These are phyloP conservation scores for Mico argentatus DNA, from an alignment of 2,797 vertebrate genomes.

Conservation along the genomic window DNA sequence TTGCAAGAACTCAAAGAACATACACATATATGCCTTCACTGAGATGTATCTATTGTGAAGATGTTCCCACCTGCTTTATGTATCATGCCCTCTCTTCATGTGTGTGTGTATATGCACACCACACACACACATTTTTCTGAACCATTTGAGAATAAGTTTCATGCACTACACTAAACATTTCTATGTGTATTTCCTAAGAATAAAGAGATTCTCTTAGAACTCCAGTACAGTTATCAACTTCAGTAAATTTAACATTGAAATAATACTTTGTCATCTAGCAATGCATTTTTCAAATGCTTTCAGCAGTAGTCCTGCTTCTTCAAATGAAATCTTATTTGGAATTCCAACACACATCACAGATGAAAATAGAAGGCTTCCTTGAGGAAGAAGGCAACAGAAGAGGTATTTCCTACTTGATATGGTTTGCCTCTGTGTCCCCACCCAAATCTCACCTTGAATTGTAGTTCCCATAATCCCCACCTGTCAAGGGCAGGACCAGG, in stretches of 20 bases:
- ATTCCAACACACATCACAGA: background rate
- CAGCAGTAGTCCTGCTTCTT: background rate
- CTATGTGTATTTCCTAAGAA: background rate
- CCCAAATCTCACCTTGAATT: background rate
- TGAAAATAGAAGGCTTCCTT: background rate
- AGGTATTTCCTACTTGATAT: background rate
- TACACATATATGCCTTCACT: background rate
- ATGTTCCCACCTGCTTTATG: background rate
- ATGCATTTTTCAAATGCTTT: background rate
- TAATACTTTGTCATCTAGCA: background rate
- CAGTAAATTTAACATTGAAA: background rate
- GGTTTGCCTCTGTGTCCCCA: background rate
- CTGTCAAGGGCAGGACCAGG: background rate
- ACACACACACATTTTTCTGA: background rate
- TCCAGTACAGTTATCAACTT: background rate
- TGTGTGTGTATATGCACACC: background rate
- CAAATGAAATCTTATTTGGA: background rate
- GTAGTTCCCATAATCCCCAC: background rate
- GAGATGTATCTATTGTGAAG: background rate
- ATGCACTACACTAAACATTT: background rate
- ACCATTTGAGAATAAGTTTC: background rate
- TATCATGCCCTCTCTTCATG: background rate
- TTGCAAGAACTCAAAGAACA: background rate
- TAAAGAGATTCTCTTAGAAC: background rate
- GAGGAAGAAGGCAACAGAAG: fast-evolving